Evolutionary conservation across 2,113 vertebrate species (phyloP).

Genomic region (Condylura cristata): DNA sequence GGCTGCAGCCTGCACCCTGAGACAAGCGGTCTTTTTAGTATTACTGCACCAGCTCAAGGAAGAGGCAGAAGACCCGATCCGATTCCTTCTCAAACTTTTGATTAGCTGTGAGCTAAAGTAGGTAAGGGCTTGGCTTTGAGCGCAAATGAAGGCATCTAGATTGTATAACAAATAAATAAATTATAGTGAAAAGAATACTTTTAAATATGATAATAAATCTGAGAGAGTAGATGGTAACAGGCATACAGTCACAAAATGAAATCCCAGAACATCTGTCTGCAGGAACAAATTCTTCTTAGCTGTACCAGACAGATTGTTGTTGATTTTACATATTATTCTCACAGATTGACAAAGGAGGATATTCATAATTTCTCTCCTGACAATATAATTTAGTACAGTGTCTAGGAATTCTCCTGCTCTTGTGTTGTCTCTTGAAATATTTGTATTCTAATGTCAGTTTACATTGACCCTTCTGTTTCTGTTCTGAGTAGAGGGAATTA

Average conservation of each 20-base stretch:
- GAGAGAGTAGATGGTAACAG: background rate
- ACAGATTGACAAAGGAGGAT: background rate
- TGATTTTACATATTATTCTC: background rate
- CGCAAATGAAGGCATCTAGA: background rate
- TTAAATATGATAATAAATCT: background rate
- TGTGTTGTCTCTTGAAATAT: background rate
- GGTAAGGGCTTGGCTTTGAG: background rate
- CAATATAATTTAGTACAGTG: background rate
- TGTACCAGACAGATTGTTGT: background rate
- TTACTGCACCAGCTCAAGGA: background rate
- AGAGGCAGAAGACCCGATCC: background rate
- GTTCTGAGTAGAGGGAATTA: background rate
- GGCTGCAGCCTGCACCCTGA: background rate
- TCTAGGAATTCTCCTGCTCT: background rate
- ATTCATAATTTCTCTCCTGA: background rate
- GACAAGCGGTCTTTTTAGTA: background rate
- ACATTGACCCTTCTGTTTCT: background rate
- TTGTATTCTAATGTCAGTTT: background rate
- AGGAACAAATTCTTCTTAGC: background rate
- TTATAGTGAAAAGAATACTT: background rate
- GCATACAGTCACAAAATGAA: background rate
- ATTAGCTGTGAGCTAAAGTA: background rate
- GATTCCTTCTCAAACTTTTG: background rate
- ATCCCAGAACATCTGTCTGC: background rate
- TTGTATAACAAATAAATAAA: background rate